Percentiles rank a stretch among this genome's conserved stretches.
These are phyloP conservation scores for Gobio occitaniae DNA, from an alignment of 2,797 vertebrate species.

Conservation along the genomic window DNA sequence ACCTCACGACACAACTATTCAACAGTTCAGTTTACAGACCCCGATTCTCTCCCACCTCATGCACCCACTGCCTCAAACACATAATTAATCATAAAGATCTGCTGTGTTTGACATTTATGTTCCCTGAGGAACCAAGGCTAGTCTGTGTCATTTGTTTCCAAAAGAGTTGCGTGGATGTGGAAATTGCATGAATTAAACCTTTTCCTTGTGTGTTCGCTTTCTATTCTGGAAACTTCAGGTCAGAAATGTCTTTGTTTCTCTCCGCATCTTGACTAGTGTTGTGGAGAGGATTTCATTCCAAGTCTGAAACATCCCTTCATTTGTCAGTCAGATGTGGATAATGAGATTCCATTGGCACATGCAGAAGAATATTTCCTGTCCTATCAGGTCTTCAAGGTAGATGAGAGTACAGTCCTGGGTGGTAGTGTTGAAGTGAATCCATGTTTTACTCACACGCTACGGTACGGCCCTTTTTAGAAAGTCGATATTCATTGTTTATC, in stretches of 20 bases:
- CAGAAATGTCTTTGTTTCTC: constrained; percentile 53
- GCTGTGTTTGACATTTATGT: constrained; percentile 57
- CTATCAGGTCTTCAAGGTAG: background rate
- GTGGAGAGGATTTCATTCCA: constrained; percentile 54
- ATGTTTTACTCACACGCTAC: constrained; percentile 61
- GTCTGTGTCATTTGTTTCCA: constrained; percentile 60
- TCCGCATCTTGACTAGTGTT: constrained; percentile 53
- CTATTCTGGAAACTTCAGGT: constrained; percentile 51
- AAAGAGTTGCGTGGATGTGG: constrained; percentile 56
- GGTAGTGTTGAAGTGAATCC: constrained; percentile 65
- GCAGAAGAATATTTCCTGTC: constrained; percentile 14
- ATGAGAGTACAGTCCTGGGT: constrained; percentile 18
- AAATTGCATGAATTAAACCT: constrained; percentile 14
- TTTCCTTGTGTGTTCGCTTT: constrained; percentile 52
- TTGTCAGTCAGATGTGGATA: constrained; percentile 53
- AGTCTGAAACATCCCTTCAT: constrained; percentile 53
- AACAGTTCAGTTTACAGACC: constrained; percentile 24
- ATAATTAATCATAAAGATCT: constrained; percentile 51
- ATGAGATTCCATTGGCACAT: constrained; percentile 30
- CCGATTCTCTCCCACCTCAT: constrained; percentile 25
- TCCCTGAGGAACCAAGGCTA: constrained; percentile 54
- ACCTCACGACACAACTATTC: constrained; percentile 9
- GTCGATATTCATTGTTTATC: constrained; percentile 45
- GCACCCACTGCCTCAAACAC: constrained; percentile 47
- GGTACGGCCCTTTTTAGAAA: constrained; percentile 58